Base-by-base conservation (phyloP, 2,888 invertebrate species). In the Octonoba sinensis region DNA sequence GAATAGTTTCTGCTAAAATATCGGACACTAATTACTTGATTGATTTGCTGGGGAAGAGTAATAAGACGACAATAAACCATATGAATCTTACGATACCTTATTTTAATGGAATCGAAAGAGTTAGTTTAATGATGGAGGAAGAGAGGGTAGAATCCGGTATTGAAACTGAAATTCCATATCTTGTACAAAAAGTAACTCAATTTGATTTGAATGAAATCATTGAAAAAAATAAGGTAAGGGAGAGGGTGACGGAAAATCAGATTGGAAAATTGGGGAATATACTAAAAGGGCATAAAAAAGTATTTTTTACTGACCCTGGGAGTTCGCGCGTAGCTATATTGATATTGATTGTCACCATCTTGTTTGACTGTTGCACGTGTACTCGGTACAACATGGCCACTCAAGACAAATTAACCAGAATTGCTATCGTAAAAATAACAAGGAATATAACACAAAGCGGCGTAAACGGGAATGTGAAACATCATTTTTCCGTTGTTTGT, bases 401-500 rank as follows among this genome's bases (percentile, higher is more conserved):
- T 27, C 86, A 88, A 49, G 97, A 97, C 88, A 95, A 95, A 89
- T 93, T 97, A 87, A 99, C 97, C 75, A 93, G 98, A 91, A 98
- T 99, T 89, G 98, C 99, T 84, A 98, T 99, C 87, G 97, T 99
- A 84, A 98, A n/a, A n/a, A 95, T 89, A 93, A 94, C 86, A 99
- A 99, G 90, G 96, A 97, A 88, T 99, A 99, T 90, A 99, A 99
- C 89, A 99, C 99, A 1, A 99, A 99, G 90, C 92, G 98, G 91
- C 99, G 99, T 90, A 93, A 97, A 76, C 98, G 99, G 89, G 98
- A 99, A 88, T 99, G 99, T 90, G 99, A 99, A 89, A 96, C 96
- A 88, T 96, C 96, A 72, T n/a, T 99, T 99, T 89, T 99, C 99
- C 0, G 99, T 99, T 77, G 98, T 98, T 83, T 93, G 99, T 86